Percentiles rank a stretch among this genome's conserved stretches.
Conservation (phyloP, 2,113 vertebrate species). For the Hippocampus mohnikei region DNA sequence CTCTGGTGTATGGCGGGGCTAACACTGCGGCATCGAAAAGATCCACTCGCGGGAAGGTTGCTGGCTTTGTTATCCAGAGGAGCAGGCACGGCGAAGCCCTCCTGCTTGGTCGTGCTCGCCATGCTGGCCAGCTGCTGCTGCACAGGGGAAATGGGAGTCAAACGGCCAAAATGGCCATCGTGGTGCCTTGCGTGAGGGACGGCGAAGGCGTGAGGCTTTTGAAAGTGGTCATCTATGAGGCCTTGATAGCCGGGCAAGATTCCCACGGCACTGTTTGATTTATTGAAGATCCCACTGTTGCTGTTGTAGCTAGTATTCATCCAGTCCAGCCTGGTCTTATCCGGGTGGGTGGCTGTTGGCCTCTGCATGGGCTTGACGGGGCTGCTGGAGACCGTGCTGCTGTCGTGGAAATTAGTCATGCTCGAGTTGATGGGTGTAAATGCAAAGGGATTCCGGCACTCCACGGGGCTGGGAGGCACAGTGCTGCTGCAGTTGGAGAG, state of each 20-base stretch:
- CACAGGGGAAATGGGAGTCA: conserved; percentile 93
- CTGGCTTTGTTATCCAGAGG: conserved; percentile 88
- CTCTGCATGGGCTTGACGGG: conserved; percentile 98
- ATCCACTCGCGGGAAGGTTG: conserved; percentile 65
- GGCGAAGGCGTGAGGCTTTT: conserved; percentile 95
- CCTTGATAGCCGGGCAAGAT: conserved; percentile 92
- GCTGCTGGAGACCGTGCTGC: conserved; percentile 88
- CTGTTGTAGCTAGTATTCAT: conserved; percentile 89
- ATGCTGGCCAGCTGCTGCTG: conserved; percentile 83
- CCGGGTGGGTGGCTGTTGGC: conserved; percentile 94
- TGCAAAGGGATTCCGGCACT: conserved; percentile 95
- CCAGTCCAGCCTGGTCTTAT: conserved; percentile 96
- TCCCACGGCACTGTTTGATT: conserved; percentile 76
- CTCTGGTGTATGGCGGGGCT: conserved; percentile 95
- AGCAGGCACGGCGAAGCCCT: conserved; percentile 94
- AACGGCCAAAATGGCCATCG: conserved; percentile 84
- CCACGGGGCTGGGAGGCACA: conserved; percentile 92
- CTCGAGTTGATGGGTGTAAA: conserved; percentile 97
- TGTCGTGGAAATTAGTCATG: conserved; percentile 85
- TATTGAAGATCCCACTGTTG: conserved; percentile 62
- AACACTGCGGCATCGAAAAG: conserved; percentile 91
- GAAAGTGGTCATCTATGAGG: conserved; percentile 92
- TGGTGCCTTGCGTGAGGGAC: conserved; percentile 87
- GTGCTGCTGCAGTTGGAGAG: conserved; percentile 97
- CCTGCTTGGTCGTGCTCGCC: conserved; percentile 80